Evolutionary conservation across 1,140 invertebrate genomes (phyloP).

Genomic region (Drosophila baimaii): DNA sequence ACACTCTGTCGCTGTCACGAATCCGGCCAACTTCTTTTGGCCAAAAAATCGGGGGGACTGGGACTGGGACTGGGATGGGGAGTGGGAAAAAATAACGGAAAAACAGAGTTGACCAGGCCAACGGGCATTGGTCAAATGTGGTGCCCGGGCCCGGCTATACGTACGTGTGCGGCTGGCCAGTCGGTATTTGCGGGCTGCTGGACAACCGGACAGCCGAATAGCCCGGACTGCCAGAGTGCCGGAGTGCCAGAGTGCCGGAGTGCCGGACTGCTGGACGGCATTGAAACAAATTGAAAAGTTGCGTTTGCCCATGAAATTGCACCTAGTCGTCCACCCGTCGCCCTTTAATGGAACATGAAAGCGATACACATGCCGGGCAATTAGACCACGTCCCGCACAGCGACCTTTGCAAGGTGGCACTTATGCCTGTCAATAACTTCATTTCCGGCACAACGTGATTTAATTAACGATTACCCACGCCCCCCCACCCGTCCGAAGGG

Average conservation of each 20-base stretch:
- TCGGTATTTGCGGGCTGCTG: constrained; percentile 23
- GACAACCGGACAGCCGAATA: constrained; percentile 6
- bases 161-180: constrained; percentile 34
- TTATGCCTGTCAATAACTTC: constrained; percentile 74
- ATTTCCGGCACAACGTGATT: constrained; percentile 77
- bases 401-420: constrained; percentile 31
- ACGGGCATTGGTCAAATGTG: constrained; percentile 32
- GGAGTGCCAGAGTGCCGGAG: constrained; percentile 1
- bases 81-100: not conserved
- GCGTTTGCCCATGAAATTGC: constrained; percentile 44
- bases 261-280: constrained; percentile 17
- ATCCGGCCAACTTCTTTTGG: constrained; percentile 38
- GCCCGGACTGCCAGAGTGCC: constrained; percentile 3
- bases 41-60: not conserved
- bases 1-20: constrained; percentile 25
- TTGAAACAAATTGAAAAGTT: constrained; percentile 63
- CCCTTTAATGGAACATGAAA: constrained; percentile 44
- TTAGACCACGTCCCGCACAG: constrained; percentile 59
- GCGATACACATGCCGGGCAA: constrained; percentile 48
- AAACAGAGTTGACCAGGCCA: constrained; percentile 24
- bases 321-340: not conserved
- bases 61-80: not conserved
- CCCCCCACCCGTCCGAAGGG: too few species aligned
- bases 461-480: constrained; percentile 73
- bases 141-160: not conserved